Percentiles rank a stretch among this genome's conserved stretches.
phyloP scores from a whole-genome alignment of 1,140 invertebrate genomes.

The Leptinotarsa undecemlineata region DNA sequence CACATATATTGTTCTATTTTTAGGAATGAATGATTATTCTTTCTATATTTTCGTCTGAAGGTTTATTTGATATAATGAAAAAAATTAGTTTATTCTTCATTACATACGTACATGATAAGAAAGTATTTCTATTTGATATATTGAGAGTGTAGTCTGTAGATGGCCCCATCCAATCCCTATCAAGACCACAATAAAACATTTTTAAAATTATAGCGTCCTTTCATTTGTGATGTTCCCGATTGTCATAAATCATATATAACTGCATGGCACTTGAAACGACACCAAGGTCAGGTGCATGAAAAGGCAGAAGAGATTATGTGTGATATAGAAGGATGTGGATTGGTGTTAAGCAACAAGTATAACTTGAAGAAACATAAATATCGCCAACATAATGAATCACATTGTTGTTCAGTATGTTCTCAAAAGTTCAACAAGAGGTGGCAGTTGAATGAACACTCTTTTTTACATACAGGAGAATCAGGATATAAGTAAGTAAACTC shows the following conservation, averaged over 20 bases:
- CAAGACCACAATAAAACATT: background rate
- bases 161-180: no score
- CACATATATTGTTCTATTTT: background rate
- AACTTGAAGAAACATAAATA: constrained; percentile 48
- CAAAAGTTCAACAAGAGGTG: constrained; percentile 56
- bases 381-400: constrained; percentile 51
- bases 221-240: constrained; percentile 52
- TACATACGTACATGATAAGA: no score
- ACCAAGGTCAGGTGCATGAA: constrained; percentile 52
- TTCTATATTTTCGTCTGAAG: no score
- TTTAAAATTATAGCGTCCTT: constrained; percentile 54
- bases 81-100: no score
- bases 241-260: constrained; percentile 59
- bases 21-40: background rate
- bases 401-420: constrained; percentile 55
- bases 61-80: no score
- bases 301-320: constrained; percentile 30
- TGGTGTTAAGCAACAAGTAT: constrained; percentile 43
- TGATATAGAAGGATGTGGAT: constrained; percentile 40
- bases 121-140: no score
- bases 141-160: no score
- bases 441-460: constrained; percentile 56
- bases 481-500: constrained; percentile 53
- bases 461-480: constrained; percentile 57
- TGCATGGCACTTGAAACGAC: constrained; percentile 58